These are phyloP conservation scores for Sogatella furcifera DNA, from an alignment of 1,140 invertebrate genomes.

Conservation along the genomic window DNA sequence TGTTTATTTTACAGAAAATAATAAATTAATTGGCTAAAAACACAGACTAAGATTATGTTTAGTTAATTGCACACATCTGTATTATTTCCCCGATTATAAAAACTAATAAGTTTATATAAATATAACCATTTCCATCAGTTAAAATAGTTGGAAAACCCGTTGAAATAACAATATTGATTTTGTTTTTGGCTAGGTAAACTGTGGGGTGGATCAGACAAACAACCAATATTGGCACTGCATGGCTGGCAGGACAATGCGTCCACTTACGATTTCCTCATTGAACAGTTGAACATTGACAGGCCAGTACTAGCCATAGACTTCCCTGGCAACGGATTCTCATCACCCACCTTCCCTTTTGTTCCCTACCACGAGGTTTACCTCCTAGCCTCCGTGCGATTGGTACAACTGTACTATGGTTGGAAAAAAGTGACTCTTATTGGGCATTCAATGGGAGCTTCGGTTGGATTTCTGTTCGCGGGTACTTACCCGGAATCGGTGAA, in stretches of 20 bases:
- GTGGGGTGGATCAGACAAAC: conserved; percentile 58
- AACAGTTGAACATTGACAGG: conserved; percentile 41
- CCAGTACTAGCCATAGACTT: conserved; percentile 64
- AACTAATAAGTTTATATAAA: too few species aligned
- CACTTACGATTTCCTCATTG: conserved; percentile 68
- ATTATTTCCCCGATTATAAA: too few species aligned
- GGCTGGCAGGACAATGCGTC: conserved; percentile 85
- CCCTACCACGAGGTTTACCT: conserved; percentile 72
- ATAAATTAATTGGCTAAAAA: too few species aligned
- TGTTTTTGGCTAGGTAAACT: conserved; percentile 45
- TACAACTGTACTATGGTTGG: conserved; percentile 69
- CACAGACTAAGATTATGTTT: too few species aligned
- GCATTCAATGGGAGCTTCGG: conserved; percentile 67
- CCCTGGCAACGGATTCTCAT: conserved; percentile 72
- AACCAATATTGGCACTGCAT: conserved; percentile 70
- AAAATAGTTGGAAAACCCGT: too few species aligned
- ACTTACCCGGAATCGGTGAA: conserved; percentile 57
- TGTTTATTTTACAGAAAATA: too few species aligned
- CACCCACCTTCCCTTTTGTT: conserved; percentile 53
- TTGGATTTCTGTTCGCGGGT: conserved; percentile 68
- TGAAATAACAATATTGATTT: too few species aligned
- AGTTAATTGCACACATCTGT: too few species aligned
- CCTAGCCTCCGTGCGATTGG: conserved; percentile 49
- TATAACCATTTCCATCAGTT: too few species aligned
- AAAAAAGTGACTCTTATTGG: conserved; percentile 60